Evolutionary conservation across 1,140 invertebrate species (phyloP), one percentile per base, ranked within the genome.

Genomic region (Saxidomus purpurata): DNA sequence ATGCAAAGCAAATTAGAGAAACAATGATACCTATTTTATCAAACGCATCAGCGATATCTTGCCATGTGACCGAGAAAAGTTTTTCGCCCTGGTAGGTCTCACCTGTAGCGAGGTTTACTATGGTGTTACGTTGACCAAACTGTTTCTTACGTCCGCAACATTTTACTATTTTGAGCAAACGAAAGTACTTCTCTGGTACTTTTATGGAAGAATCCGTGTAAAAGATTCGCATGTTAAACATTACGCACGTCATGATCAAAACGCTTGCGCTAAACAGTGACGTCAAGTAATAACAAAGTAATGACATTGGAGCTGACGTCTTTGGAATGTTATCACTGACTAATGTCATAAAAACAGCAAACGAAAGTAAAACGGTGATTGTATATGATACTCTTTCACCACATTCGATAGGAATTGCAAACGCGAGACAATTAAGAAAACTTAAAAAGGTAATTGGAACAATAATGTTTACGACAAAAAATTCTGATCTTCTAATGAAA

Each of bases 241-340:
- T 67, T 9, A 67, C 52, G 34, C 55, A 63, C 8, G 40, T 82
- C 36, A 63, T 82, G 22, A 82, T 47, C 17, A 67, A 28, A 28
- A 55, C 74, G 25, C 74, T 79, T 47, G 40, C 74, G 74, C n/a
- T 49, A 49, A 79, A 79, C 13, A 82, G 6, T 84, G 81, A 84
- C 38, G 59, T 47, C 59, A 87, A 22, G 40, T 79, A 87, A 38
- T 79, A 87, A 34, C 85, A 87, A 8, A 87, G 38, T 13, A 87
- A 43, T 31, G 85, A 63, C 76, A 87, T 80, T 4, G 85, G 85
- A 19, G 85, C 76, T 17, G 85, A 87, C 40, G 85, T 79, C 38
- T 80, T 87, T 31, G 85, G 85, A 40, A 87, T 67, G 55, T 79
- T 87, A 40, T 87, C 85, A 49, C 74, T 49, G 19, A 87, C 85